A percentile compares a stretch with the other conserved stretches of the same genome.
Evolutionary conservation across 2,888 invertebrate species (phyloP).

Genomic region (Acronicta alni): DNA sequence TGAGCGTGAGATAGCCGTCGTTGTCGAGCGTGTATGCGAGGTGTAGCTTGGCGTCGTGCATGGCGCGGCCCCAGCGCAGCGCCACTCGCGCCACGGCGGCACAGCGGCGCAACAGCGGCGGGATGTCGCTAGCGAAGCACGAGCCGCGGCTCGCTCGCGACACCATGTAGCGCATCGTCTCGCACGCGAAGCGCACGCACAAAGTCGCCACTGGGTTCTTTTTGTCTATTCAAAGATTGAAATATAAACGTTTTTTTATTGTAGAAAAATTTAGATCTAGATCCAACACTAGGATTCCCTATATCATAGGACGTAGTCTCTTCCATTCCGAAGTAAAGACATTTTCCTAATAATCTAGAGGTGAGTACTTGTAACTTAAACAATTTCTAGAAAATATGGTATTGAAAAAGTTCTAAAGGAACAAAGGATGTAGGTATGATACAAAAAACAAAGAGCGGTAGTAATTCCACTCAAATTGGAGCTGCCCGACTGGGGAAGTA

Average conservation of each 20-base stretch:
- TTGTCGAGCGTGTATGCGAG: constrained; percentile 69
- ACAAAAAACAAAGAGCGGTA: too few species aligned
- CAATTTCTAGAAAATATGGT: too few species aligned
- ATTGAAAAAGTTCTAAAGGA: too few species aligned
- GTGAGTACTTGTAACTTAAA: too few species aligned
- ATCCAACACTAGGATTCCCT: too few species aligned
- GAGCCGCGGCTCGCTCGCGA: constrained; percentile 14
- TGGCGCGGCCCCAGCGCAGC: constrained; percentile 70
- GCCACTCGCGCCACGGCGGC: constrained; percentile 65
- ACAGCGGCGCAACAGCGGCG: constrained; percentile 62
- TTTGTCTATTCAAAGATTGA: constrained; percentile 62
- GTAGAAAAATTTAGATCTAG: too few species aligned
- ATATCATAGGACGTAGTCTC: too few species aligned
- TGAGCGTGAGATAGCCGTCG: constrained; percentile 67
- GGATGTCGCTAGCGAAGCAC: constrained; percentile 43
- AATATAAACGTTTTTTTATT: background rate
- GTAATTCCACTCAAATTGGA: too few species aligned
- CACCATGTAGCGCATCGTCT: constrained; percentile 66
- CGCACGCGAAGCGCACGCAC: constrained; percentile 70
- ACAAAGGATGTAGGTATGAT: too few species aligned
- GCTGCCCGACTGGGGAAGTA: too few species aligned
- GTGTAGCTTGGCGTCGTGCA: constrained; percentile 70
- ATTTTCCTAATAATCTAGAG: too few species aligned
- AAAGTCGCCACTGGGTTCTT: constrained; percentile 67
- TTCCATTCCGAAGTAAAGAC: too few species aligned